Evolutionary conservation across 1,140 invertebrate species (phyloP).

Genomic region (Diuraphis noxia): DNA sequence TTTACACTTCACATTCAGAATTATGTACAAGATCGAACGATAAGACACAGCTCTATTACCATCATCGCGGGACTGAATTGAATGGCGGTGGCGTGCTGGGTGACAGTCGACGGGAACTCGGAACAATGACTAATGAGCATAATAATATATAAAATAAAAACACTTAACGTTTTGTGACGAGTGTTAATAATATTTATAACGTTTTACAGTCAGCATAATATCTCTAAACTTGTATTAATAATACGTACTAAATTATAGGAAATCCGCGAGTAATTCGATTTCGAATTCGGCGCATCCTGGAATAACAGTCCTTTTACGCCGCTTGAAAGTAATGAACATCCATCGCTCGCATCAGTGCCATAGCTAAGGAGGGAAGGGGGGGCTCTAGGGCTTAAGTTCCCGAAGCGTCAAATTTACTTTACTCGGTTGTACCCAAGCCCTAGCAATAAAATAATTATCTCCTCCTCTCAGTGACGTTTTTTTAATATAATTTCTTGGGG

Average conservation of each 20-base stretch:
- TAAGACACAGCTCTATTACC: conserved; percentile 1
- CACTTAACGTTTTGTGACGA: neutral
- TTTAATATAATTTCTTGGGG: too few relatives aligned
- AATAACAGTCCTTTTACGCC: neutral
- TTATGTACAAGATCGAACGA: neutral
- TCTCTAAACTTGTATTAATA: neutral
- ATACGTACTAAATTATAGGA: too few relatives aligned
- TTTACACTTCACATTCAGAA: conserved; percentile 1
- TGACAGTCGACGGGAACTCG: neutral
- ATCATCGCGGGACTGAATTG: neutral
- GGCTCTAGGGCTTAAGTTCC: too few relatives aligned
- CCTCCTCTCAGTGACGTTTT: too few relatives aligned
- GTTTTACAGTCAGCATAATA: neutral
- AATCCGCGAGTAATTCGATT: neutral
- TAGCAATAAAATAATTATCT: too few relatives aligned
- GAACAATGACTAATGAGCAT: neutral
- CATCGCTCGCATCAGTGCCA: too few relatives aligned
- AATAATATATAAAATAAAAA: neutral
- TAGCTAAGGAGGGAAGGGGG: too few relatives aligned
- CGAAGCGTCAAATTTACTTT: too few relatives aligned
- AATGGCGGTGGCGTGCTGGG: neutral
- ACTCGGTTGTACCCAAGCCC: too few relatives aligned
- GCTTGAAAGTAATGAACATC: too few relatives aligned
- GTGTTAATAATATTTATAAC: neutral
- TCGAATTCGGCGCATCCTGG: neutral